These are phyloP conservation scores for Aphidius gifuensis DNA, from an alignment of 1,140 invertebrate species.

Conservation along the genomic window DNA sequence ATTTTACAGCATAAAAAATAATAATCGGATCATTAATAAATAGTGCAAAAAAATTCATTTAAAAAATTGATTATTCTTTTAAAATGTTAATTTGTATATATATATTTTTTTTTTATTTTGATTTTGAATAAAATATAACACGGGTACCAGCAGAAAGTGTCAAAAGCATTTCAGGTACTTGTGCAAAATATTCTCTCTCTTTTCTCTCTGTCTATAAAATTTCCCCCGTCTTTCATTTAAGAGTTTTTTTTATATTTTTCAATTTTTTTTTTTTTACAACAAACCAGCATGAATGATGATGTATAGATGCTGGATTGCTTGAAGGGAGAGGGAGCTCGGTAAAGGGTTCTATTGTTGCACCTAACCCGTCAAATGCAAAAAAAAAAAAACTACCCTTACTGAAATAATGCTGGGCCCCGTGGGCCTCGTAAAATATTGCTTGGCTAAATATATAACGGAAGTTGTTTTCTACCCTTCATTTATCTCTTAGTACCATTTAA, in stretches of 20 bases:
- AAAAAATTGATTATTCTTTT: too few relatives aligned
- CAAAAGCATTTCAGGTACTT: conserved; percentile 19
- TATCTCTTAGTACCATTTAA: too few relatives aligned
- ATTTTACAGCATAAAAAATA: too few relatives aligned
- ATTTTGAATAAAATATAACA: not conserved
- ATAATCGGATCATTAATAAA: too few relatives aligned
- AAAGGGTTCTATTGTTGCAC: conserved; percentile 52
- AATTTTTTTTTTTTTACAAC: conserved; percentile 33
- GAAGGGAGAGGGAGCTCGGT: conserved; percentile 48
- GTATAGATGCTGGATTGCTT: conserved; percentile 51
- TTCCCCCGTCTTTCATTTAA: conserved; percentile 17
- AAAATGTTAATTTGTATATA: too few relatives aligned
- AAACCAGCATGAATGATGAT: conserved; percentile 51
- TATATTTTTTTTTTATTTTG: too few relatives aligned
- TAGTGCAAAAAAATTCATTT: too few relatives aligned
- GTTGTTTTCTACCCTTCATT: too few relatives aligned
- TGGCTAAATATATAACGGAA: conserved; percentile 37
- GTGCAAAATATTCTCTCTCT: too few relatives aligned
- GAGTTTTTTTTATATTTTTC: conserved; percentile 17
- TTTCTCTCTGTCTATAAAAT: too few relatives aligned
- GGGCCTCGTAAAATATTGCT: conserved; percentile 49
- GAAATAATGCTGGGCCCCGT: conserved; percentile 3
- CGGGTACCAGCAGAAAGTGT: conserved; percentile 6
- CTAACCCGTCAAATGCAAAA: conserved; percentile 14
- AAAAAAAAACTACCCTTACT: conserved; percentile 19